A percentile compares a stretch with the other conserved stretches of the same genome.
These are phyloP conservation scores for Platichthys stellatus DNA, from an alignment of 2,113 vertebrate genomes.

Conservation along the genomic window DNA sequence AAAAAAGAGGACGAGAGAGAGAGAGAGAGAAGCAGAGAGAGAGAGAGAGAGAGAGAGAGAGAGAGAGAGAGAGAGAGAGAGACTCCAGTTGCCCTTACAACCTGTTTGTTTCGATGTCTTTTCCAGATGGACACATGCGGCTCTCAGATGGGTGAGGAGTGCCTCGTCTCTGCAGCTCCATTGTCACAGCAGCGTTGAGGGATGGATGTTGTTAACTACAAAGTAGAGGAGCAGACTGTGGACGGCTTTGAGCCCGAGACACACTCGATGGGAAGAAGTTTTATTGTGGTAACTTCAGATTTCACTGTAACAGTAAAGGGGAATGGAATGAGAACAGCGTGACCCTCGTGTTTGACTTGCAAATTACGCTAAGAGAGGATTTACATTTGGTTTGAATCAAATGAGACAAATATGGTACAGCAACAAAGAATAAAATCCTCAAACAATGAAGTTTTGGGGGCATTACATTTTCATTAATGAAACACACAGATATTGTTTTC, in stretches of 20 bases:
- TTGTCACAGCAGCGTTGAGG: conserved; percentile 47
- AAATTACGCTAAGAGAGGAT: not conserved
- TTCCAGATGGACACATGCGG: conserved; percentile 72
- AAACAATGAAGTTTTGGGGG: no score
- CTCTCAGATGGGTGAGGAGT: conserved; percentile 43
- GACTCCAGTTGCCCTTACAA: conserved; percentile 65
- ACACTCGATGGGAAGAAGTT: conserved; percentile 27
- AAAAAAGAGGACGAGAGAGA: conserved; percentile 33
- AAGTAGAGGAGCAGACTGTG: conserved; percentile 37
- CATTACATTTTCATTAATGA: not conserved
- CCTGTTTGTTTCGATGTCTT: conserved; percentile 69
- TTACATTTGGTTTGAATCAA: not conserved
- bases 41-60: conserved; percentile 32
- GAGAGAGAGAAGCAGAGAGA: conserved; percentile 29
- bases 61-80: conserved; percentile 32
- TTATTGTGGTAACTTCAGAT: conserved; percentile 11
- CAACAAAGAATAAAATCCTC: not conserved
- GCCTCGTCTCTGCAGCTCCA: conserved; percentile 57
- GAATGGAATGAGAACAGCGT: not conserved
- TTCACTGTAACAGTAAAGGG: conserved; percentile 4
- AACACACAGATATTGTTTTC: no score
- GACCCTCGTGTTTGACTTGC: not conserved
- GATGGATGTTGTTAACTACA: conserved; percentile 46
- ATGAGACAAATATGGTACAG: not conserved
- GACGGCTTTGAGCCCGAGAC: conserved; percentile 20